Percentiles rank a stretch among this genome's conserved stretches.
Conservation (phyloP, 1,140 invertebrate species). For the Luehdorfia chinensis region DNA sequence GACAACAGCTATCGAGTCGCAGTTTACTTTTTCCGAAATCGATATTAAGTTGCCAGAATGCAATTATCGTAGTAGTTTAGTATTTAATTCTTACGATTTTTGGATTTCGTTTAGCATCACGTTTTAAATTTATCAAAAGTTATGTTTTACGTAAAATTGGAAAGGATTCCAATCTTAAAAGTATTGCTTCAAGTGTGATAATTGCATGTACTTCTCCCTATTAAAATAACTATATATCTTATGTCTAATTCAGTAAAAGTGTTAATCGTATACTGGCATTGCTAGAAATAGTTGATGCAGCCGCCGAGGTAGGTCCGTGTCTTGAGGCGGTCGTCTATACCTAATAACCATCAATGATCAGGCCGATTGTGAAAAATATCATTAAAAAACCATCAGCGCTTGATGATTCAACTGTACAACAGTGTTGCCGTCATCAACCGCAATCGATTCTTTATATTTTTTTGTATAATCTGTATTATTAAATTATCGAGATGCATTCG, state of each 20-base stretch:
- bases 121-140: too few relatives aligned
- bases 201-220: too few relatives aligned
- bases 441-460: constrained; percentile 67
- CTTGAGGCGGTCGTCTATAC: constrained; percentile 57
- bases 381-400: constrained; percentile 74
- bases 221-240: too few relatives aligned
- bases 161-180: too few relatives aligned
- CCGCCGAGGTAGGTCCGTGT: constrained; percentile 35
- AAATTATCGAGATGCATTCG: constrained; percentile 55
- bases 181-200: too few relatives aligned
- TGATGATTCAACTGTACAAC: constrained; percentile 62
- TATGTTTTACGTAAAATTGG: too few relatives aligned
- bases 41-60: too few relatives aligned
- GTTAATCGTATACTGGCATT: background rate
- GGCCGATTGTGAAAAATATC: constrained; percentile 74
- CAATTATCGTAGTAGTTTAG: too few relatives aligned
- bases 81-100: too few relatives aligned
- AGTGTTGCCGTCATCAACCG: constrained; percentile 55
- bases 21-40: background rate
- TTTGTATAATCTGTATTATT: constrained; percentile 40
- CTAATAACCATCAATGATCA: constrained; percentile 73
- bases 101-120: too few relatives aligned
- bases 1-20: background rate
- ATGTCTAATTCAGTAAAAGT: too few relatives aligned
- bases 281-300: background rate